Conservation (phyloP, 2,113 vertebrate genomes). For the Passer domesticus region DNA sequence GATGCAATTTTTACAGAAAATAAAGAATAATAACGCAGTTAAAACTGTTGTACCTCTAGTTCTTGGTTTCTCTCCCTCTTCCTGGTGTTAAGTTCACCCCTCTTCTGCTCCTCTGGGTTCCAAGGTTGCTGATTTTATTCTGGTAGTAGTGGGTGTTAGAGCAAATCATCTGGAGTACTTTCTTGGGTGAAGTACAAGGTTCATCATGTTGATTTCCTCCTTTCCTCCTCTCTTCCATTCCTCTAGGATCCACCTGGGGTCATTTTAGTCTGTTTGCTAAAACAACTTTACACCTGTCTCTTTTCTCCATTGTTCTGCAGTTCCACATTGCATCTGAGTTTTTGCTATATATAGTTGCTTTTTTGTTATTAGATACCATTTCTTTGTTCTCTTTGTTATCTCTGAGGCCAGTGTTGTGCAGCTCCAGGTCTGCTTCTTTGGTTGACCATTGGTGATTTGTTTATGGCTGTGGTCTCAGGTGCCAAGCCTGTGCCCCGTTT, state of each 20-base stretch:
- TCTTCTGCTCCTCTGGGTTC: not conserved
- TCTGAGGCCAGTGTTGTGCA: not conserved
- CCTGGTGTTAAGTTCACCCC: accelerated
- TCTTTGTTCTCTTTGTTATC: not conserved
- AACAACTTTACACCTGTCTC: not conserved
- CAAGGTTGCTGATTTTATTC: not conserved
- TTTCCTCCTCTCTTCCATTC: not conserved
- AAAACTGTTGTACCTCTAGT: not conserved
- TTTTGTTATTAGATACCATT: not conserved
- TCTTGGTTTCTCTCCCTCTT: not conserved
- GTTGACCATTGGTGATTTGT: not conserved
- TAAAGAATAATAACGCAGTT: not conserved
- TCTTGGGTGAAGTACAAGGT: not conserved
- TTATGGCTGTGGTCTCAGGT: not conserved
- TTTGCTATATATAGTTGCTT: not conserved
- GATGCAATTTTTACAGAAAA: not conserved
- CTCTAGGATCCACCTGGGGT: not conserved
- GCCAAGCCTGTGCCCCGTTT: not conserved
- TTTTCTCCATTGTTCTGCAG: not conserved
- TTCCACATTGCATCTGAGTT: not conserved
- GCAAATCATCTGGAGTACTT: not conserved
- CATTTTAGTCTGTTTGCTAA: not conserved
- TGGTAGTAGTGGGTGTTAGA: not conserved
- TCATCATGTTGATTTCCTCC: not conserved
- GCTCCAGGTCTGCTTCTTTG: not conserved